phyloP scores from a whole-genome alignment of 1,140 invertebrate genomes.

The Bombus polaris region DNA sequence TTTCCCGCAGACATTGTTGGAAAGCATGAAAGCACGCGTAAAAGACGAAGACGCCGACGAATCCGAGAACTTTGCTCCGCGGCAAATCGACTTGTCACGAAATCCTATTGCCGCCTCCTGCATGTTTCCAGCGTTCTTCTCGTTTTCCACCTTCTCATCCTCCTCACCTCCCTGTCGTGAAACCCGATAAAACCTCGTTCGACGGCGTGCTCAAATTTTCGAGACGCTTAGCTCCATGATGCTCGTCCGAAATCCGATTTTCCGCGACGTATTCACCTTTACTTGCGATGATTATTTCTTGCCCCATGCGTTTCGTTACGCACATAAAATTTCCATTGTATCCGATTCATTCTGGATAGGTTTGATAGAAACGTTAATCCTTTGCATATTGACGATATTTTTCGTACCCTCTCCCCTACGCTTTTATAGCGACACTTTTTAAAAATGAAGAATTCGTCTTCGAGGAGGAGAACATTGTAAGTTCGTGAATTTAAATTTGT shows the following conservation, averaged over 20 bases:
- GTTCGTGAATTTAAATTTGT: no score
- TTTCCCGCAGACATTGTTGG: conserved; percentile 40
- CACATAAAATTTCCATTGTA: not conserved
- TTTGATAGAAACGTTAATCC: not conserved
- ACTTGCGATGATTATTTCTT: not conserved
- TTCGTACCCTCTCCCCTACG: no score
- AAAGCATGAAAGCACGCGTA: conserved; percentile 38
- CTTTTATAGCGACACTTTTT: no score
- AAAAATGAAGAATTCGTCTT: no score
- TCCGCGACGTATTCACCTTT: not conserved
- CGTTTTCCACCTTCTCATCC: conserved; percentile 1
- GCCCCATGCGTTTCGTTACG: not conserved
- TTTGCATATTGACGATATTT: no score
- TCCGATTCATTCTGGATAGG: not conserved
- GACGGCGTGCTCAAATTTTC: conserved; percentile 48
- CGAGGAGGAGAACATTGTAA: no score
- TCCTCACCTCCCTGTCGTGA: conserved; percentile 14
- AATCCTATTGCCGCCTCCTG: conserved; percentile 65
- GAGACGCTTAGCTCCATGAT: conserved; percentile 46
- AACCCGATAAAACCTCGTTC: conserved; percentile 64
- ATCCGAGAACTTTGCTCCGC: conserved; percentile 64
- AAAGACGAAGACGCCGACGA: conserved; percentile 49
- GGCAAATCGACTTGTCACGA: conserved; percentile 68
- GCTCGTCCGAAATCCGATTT: conserved; percentile 30
- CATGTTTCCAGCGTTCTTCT: conserved; percentile 60